Percentiles rank a stretch among this genome's conserved stretches.
These are phyloP conservation scores for Acanthornis magna DNA, from an alignment of 2,797 vertebrate species.

Conservation along the genomic window DNA sequence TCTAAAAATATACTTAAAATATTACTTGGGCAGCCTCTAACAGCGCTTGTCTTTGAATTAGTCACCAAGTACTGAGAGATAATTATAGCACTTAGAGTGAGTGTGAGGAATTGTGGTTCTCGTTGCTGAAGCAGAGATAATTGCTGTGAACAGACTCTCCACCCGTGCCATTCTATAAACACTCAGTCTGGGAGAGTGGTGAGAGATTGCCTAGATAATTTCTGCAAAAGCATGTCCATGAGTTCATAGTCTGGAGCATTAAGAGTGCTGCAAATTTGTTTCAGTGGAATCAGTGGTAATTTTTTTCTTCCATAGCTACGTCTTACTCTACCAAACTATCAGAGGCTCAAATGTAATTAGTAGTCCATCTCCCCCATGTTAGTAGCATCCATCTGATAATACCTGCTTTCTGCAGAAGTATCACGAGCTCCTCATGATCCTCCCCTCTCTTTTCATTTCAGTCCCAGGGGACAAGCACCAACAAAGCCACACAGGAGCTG, in stretches of 20 bases:
- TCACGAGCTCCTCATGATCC: not conserved
- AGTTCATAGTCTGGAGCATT: not conserved
- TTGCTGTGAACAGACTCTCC: not conserved
- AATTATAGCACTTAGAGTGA: conserved; percentile 24
- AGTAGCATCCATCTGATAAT: not conserved
- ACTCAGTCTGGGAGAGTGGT: not conserved
- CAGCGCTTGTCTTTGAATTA: conserved; percentile 14
- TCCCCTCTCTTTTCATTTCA: not conserved
- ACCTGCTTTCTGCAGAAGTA: not conserved
- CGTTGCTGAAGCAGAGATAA: not conserved
- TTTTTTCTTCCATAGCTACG: not conserved
- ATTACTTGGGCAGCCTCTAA: conserved; percentile 19
- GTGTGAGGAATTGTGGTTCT: not conserved
- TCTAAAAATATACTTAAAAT: conserved; percentile 46
- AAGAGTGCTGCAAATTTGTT: not conserved
- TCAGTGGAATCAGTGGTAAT: not conserved
- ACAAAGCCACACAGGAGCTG: not conserved
- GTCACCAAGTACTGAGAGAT: conserved; percentile 7
- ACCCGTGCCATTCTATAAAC: not conserved
- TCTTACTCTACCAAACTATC: not conserved
- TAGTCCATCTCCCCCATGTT: rapidly evolving
- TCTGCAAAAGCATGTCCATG: not conserved
- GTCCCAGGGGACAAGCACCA: not conserved
- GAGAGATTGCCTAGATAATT: not conserved
- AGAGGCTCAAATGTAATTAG: not conserved